Evolutionary conservation across 2,113 vertebrate genomes (phyloP).

Genomic region (Trinectes maculatus): DNA sequence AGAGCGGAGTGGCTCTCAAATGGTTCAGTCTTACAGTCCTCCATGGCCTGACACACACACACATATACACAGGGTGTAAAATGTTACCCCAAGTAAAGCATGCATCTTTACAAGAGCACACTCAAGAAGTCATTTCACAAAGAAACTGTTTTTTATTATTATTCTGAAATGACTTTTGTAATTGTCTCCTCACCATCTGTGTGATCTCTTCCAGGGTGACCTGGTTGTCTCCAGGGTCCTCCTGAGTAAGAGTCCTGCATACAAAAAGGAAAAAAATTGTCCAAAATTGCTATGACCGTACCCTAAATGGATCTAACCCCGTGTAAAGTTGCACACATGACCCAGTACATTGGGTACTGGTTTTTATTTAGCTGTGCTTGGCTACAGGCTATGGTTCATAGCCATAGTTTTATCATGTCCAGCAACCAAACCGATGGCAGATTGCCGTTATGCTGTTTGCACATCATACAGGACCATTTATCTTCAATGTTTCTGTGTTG

Average conservation of each 20-base stretch:
- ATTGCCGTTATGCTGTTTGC: slow-evolving; percentile 13
- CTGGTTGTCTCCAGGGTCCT: slow-evolving; percentile 95
- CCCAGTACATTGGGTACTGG: background rate
- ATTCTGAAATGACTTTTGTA: background rate
- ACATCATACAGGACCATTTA: background rate
- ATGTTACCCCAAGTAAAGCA: slow-evolving; percentile 1
- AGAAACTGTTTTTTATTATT: background rate
- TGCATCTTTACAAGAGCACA: background rate
- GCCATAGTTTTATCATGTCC: background rate
- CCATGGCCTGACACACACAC: slow-evolving; percentile 77
- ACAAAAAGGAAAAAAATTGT: slow-evolving; percentile 2
- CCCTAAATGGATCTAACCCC: background rate
- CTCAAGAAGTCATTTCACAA: background rate
- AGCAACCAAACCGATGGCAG: background rate
- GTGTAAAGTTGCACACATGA: background rate
- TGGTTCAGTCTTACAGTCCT: slow-evolving; percentile 86
- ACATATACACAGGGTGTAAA: slow-evolving; percentile 15
- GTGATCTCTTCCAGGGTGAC: slow-evolving; percentile 89
- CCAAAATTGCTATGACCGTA: background rate
- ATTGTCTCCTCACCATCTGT: slow-evolving; percentile 85
- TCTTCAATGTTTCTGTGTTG: slow-evolving; percentile 1
- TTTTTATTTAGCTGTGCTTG: background rate
- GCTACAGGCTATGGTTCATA: background rate
- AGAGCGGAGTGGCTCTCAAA: slow-evolving; percentile 95
- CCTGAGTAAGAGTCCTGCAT: slow-evolving; percentile 91